A percentile compares a stretch with the other conserved stretches of the same genome.
Evolutionary conservation across 2,888 invertebrate genomes (phyloP).

Genomic region (Chloroclystis v-ata): DNA sequence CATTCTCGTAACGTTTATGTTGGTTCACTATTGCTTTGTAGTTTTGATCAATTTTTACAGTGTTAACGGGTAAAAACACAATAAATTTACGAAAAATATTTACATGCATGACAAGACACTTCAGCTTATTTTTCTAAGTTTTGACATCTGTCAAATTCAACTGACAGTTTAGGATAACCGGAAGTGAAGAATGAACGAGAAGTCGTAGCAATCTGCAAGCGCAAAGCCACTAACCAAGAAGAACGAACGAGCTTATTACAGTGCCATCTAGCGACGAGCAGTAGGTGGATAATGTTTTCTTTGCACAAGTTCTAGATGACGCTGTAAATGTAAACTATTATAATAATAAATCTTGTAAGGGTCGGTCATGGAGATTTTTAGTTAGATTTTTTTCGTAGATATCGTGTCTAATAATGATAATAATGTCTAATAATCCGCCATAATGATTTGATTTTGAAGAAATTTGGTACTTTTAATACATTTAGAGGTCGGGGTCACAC

Average conservation of each 20-base stretch:
- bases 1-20: constrained; percentile 37
- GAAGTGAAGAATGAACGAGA: constrained; percentile 25
- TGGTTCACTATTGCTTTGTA: constrained; percentile 9
- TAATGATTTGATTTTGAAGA: too few species aligned
- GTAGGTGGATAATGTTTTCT: background rate
- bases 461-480: too few species aligned
- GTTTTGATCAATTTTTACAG: background rate
- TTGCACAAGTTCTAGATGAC: background rate
- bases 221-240: too few species aligned
- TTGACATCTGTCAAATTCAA: constrained; percentile 36
- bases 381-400: too few species aligned
- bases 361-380: too few species aligned
- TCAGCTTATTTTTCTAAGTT: constrained; percentile 10
- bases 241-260: constrained; percentile 15
- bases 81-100: constrained; percentile 9
- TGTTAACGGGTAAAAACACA: constrained; percentile 3
- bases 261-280: constrained; percentile 27
- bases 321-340: background rate
- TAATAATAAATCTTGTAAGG: too few species aligned
- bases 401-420: too few species aligned
- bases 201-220: too few species aligned
- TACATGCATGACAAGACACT: constrained; percentile 14
- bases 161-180: constrained; percentile 25
- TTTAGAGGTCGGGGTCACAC: too few species aligned
- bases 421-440: too few species aligned